phyloP scores from a whole-genome alignment of 2,797 vertebrate genomes.

The Micrastur ruficollis region DNA sequence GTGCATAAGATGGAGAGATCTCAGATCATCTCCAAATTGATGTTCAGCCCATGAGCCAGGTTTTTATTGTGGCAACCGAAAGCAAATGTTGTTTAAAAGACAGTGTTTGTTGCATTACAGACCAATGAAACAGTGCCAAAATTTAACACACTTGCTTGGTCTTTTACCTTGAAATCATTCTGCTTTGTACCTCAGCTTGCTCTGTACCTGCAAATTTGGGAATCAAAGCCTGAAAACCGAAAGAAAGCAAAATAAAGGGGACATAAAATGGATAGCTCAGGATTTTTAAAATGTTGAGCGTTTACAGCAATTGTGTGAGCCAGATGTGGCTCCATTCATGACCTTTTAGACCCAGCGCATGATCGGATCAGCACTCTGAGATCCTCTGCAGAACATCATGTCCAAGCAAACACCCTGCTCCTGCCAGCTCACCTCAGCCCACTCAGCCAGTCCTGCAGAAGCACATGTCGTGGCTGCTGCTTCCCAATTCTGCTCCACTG shows the following conservation, averaged over 20 bases:
- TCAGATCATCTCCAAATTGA: neutral
- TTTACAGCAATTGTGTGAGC: neutral
- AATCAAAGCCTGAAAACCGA: neutral
- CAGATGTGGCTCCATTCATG: neutral
- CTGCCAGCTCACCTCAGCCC: neutral
- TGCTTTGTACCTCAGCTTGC: neutral
- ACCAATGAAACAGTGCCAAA: neutral
- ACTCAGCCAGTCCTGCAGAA: neutral
- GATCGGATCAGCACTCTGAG: neutral
- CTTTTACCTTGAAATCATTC: neutral
- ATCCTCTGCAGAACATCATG: neutral
- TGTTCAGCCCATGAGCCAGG: neutral
- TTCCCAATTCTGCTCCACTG: neutral
- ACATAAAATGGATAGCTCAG: neutral
- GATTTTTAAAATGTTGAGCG: neutral
- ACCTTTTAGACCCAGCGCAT: neutral
- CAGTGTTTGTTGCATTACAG: neutral
- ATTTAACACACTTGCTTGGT: neutral
- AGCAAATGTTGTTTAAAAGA: neutral
- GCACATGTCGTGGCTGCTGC: no score
- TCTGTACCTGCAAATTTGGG: neutral
- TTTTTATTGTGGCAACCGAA: neutral
- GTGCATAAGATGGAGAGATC: neutral
- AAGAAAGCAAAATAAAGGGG: neutral
- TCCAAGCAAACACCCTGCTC: neutral